Base-by-base conservation (phyloP, 2,797 vertebrate genomes). In the Salarias fasciatus region DNA sequence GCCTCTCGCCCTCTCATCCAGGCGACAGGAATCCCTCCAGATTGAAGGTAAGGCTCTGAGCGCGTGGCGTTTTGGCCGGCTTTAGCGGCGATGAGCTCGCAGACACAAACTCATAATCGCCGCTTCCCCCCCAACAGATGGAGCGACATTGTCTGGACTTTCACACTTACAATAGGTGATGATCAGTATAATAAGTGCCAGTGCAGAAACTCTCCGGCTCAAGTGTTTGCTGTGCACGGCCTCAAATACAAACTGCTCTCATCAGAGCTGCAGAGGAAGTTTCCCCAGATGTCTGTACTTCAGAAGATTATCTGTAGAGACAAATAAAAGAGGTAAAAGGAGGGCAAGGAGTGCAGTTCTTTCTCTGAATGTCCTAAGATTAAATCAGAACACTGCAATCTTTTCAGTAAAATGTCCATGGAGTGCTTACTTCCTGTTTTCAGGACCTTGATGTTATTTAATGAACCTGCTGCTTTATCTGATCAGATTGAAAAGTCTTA, bases 101-200 rank as follows among this genome's bases (percentile, higher is more conserved):
- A n/a, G n/a, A n/a, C n/a, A n/a, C n/a, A n/a, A 57, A 69, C 69
- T 66, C 61, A 80, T 73, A 63, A 78, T 69, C 82, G 73, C 40
- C 1, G 53, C 54, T 75, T n/a, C 42, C 58, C 56, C 75, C 38
- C 38, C 47, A 69, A 75, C 79, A 87, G 86, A 90, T 83, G 77
- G 80, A 75, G 68, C 44, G 5, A 43, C 70, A 67, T n/a, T 83
- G 79, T 73, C 77, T 83, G 75, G 76, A 76, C 77, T 65, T 81
- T 85, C 76, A 81, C 80, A 72, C 81, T 79, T 83, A 77, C 72
- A 76, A 71, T 63, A 79, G 79, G 69, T 82, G 84, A 64, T 51
- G 73, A 78, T 76, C 61, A 72, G 52, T 43, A 41, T 38, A 53
- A 59, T 42, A 72, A 72, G 63, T 46, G 52, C 65, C 72, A 60